These are phyloP conservation scores for Crocidura indochinensis DNA, from an alignment of 2,797 vertebrate species.

Conservation along the genomic window DNA sequence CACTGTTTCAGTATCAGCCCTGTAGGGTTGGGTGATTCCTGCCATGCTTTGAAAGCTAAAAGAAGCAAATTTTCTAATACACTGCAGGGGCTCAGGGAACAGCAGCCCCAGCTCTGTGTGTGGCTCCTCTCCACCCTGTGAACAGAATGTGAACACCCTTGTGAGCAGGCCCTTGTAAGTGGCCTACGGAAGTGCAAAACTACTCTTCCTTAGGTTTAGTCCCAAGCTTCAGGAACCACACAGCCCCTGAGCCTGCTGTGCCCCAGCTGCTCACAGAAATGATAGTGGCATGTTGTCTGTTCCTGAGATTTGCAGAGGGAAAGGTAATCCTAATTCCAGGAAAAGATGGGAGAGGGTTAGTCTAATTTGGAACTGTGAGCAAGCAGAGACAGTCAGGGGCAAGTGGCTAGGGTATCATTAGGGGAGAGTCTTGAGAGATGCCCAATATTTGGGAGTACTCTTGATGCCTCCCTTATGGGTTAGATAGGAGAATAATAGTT, in stretches of 20 bases:
- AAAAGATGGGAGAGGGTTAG: too few species aligned
- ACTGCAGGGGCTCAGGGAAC: not conserved
- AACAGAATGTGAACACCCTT: too few species aligned
- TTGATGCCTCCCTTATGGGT: too few species aligned
- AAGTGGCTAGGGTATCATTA: too few species aligned
- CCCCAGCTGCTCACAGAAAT: not conserved
- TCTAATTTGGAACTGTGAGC: too few species aligned
- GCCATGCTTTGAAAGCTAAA: not conserved
- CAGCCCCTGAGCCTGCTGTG: not conserved
- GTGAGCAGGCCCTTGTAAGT: fast-evolving
- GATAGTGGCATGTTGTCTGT: not conserved
- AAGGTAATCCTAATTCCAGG: not conserved
- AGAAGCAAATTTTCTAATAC: not conserved
- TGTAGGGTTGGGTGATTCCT: not conserved
- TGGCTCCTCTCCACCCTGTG: not conserved
- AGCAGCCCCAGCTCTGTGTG: not conserved
- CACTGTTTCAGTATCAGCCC: too few species aligned
- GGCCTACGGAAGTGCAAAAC: not conserved
- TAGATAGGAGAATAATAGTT: too few species aligned
- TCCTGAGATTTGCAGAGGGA: not conserved
- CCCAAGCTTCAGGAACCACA: not conserved
- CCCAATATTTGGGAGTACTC: too few species aligned
- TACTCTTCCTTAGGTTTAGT: not conserved
- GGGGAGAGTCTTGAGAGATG: too few species aligned
- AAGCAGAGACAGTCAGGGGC: too few species aligned